Conservation (phyloP, 2,113 vertebrate genomes). For the Carassius gibelio region DNA sequence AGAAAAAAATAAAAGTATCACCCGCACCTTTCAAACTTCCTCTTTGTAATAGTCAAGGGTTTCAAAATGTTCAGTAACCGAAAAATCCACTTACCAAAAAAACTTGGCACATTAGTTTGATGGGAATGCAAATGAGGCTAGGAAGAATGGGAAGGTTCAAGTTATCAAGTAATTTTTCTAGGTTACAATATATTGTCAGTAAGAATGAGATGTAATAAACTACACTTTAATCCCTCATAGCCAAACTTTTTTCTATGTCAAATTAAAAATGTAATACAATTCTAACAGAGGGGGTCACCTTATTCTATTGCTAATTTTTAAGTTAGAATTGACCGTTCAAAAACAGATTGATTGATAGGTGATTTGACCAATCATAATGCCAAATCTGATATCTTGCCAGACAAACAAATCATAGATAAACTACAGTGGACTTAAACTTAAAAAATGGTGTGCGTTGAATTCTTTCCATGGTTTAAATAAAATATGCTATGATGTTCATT, state of each 20-base stretch:
- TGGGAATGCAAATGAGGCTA: not conserved
- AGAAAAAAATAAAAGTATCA: slow-evolving; percentile 28
- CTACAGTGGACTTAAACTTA: too few species aligned
- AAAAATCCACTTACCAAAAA: not conserved
- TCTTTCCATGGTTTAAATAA: too few species aligned
- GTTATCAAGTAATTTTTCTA: not conserved
- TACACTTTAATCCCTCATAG: not conserved
- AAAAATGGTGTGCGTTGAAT: too few species aligned
- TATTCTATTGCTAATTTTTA: not conserved
- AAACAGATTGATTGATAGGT: too few species aligned
- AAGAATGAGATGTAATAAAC: not conserved
- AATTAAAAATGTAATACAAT: not conserved
- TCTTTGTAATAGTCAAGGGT: slow-evolving; percentile 48
- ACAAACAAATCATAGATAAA: too few species aligned
- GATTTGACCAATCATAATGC: too few species aligned
- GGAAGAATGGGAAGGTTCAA: not conserved
- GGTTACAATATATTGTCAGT: not conserved
- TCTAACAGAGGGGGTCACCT: not conserved
- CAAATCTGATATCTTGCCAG: too few species aligned
- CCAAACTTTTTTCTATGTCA: not conserved
- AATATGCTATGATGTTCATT: too few species aligned
- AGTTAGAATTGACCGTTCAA: not conserved
- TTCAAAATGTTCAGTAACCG: slow-evolving; percentile 48
- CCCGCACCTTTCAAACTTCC: slow-evolving; percentile 60
- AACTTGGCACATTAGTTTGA: not conserved